Evolutionary conservation across 2,113 vertebrate species (phyloP).

Genomic region (Erpornis zantholeuca): DNA sequence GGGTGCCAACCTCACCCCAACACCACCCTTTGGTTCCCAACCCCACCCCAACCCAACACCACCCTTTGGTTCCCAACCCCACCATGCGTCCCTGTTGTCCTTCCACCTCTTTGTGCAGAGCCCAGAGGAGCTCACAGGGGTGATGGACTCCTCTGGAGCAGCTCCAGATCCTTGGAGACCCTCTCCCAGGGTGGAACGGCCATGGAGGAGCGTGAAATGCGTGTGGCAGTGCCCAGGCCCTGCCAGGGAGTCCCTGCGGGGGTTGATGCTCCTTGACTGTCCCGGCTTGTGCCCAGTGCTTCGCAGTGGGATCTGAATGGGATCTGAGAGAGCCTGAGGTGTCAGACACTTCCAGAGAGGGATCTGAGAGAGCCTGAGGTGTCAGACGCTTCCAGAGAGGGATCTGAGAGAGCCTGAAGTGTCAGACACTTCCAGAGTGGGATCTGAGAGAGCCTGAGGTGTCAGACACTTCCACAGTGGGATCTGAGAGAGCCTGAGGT

Average conservation of each 20-base stretch:
- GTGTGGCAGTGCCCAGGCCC: not conserved
- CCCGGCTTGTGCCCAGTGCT: fast-evolving
- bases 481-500: not conserved
- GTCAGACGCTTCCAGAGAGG: not conserved
- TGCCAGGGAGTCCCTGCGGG: not conserved
- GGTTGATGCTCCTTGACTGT: not conserved
- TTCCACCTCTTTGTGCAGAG: not conserved
- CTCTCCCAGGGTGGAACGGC: not conserved
- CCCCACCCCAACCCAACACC: not conserved
- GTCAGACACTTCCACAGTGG: not conserved
- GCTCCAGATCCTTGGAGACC: not conserved
- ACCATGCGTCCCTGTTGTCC: fast-evolving
- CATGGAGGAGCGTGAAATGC: fast-evolving
- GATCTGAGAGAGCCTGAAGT: no score
- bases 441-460: not conserved
- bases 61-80: fast-evolving
- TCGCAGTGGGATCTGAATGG: not conserved
- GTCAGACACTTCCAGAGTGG: not conserved
- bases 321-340: not conserved
- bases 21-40: fast-evolving
- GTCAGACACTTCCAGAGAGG: no score
- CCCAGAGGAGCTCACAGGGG: not conserved
- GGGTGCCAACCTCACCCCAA: fast-evolving
- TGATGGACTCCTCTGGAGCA: not conserved
- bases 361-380: not conserved